phyloP scores from a whole-genome alignment of 1,140 invertebrate genomes.

The Elysia chlorotica region DNA sequence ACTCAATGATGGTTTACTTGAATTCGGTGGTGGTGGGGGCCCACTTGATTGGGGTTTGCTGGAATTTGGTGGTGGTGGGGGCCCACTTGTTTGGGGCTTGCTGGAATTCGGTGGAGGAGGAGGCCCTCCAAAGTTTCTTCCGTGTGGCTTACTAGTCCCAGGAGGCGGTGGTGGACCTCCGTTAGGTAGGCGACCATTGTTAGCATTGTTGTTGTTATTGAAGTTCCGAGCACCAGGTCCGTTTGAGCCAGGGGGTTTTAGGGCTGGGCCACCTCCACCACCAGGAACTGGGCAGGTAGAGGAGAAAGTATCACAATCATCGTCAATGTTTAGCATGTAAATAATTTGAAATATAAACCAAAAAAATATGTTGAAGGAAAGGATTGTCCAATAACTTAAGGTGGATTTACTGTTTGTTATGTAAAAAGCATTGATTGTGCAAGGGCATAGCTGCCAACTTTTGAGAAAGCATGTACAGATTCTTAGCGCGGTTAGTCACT shows the following conservation, averaged over 20 bases:
- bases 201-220: not conserved
- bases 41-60: not conserved
- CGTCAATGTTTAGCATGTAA: too few relatives aligned
- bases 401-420: too few relatives aligned
- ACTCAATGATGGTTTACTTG: not conserved
- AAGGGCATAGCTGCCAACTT: too few relatives aligned
- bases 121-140: not conserved
- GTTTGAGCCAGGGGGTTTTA: constrained; percentile 12
- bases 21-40: not conserved
- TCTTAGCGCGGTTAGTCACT: too few relatives aligned
- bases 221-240: too few relatives aligned
- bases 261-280: constrained; percentile 12
- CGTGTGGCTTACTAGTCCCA: constrained; percentile 3
- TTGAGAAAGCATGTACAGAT: too few relatives aligned
- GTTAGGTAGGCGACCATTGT: not conserved
- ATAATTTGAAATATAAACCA: too few relatives aligned
- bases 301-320: too few relatives aligned
- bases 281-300: too few relatives aligned
- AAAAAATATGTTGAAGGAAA: too few relatives aligned
- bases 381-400: too few relatives aligned
- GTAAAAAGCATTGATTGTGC: too few relatives aligned
- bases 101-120: not conserved
- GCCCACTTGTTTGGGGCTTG: not conserved
- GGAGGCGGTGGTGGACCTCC: constrained; percentile 1
- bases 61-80: not conserved